Evolutionary conservation across 2,113 vertebrate genomes (phyloP).

Genomic region (Circaetus gallicus): DNA sequence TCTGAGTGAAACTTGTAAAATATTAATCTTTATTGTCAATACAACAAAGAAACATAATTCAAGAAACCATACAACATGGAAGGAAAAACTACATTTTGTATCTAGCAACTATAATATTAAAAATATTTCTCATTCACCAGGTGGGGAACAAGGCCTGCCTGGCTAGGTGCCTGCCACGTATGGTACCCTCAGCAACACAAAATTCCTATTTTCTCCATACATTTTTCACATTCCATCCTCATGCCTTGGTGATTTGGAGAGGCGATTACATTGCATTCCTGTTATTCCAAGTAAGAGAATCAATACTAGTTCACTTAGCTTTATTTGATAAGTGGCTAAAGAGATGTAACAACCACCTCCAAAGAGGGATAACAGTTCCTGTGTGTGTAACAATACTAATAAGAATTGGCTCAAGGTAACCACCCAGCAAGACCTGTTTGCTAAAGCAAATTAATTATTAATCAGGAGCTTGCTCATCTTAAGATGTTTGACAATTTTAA

Average conservation of each 20-base stretch:
- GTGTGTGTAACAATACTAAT: neutral
- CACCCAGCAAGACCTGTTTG: neutral
- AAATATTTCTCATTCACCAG: neutral
- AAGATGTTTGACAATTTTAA: neutral
- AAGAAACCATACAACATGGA: neutral
- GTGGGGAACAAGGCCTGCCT: neutral
- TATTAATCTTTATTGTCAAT: neutral
- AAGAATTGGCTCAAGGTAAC: neutral
- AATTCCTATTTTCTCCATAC: neutral
- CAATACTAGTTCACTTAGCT: conserved; percentile 40
- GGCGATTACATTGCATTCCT: neutral
- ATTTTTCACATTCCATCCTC: neutral
- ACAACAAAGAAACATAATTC: neutral
- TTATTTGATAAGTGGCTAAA: conserved; percentile 18
- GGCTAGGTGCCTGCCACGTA: neutral
- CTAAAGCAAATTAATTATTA: conserved; percentile 15
- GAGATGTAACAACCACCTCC: neutral
- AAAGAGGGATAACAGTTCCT: neutral
- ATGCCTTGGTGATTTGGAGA: neutral
- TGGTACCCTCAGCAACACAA: neutral
- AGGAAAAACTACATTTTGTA: neutral
- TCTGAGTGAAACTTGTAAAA: neutral
- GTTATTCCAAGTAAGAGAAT: conserved; percentile 18
- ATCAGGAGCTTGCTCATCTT: neutral
- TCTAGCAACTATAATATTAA: neutral